Percentiles rank a stretch among this genome's conserved stretches.
Evolutionary conservation across 2,797 vertebrate genomes (phyloP).

Genomic region (Cirrhinus mrigala): DNA sequence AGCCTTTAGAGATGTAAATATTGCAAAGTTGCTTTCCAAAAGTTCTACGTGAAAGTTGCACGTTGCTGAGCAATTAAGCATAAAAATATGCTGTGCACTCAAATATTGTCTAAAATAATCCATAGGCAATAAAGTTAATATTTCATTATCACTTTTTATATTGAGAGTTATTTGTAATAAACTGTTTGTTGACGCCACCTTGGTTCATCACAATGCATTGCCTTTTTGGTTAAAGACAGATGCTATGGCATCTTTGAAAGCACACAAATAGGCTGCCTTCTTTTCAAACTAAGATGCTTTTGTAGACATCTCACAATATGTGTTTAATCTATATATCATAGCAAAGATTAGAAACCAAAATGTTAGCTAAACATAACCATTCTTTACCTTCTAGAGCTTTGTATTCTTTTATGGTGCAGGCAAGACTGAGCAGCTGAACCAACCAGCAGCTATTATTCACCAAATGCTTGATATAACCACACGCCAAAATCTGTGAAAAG

Average conservation of each 20-base stretch:
- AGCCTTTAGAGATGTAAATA: not conserved
- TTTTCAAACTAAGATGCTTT: not conserved
- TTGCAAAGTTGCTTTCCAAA: not conserved
- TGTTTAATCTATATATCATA: too few relatives aligned
- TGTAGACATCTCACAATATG: not conserved
- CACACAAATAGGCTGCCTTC: not conserved
- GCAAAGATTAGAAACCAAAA: not conserved
- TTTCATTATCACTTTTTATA: not conserved
- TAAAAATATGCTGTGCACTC: not conserved
- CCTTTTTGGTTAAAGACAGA: too few relatives aligned
- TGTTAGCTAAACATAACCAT: too few relatives aligned
- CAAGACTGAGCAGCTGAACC: constrained; percentile 92
- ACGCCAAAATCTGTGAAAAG: constrained; percentile 91
- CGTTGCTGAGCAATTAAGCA: not conserved
- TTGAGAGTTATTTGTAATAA: not conserved
- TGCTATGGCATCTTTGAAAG: not conserved
- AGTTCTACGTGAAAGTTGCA: not conserved
- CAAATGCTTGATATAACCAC: constrained; percentile 90
- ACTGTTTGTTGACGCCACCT: not conserved
- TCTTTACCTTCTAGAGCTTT: constrained; percentile 22
- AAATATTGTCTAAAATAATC: not conserved
- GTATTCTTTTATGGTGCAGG: constrained; percentile 96
- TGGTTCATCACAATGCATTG: not conserved
- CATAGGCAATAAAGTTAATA: not conserved
- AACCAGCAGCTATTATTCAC: constrained; percentile 89